Conservation (phyloP, 2,113 vertebrate species). For the Salminus brasiliensis region DNA sequence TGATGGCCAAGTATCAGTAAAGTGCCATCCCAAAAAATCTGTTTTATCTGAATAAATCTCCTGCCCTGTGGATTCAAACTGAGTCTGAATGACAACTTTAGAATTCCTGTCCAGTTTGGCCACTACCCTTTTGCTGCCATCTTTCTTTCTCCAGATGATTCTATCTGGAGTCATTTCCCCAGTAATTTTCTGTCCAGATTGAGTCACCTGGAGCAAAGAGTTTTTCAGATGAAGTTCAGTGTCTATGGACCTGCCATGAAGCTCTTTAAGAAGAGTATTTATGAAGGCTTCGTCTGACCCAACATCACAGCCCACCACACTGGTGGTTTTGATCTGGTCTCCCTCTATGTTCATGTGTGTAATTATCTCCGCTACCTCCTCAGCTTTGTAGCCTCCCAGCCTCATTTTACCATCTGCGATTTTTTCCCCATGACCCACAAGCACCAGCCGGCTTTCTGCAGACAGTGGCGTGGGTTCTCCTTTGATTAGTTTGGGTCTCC, state of each 20-base stretch:
- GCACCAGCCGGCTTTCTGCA: slow-evolving; percentile 55
- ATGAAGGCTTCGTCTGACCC: slow-evolving; percentile 46
- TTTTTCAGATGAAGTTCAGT: slow-evolving; percentile 55
- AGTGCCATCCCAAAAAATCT: neutral
- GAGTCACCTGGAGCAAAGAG: slow-evolving; percentile 35
- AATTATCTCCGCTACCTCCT: slow-evolving; percentile 29
- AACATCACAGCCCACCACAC: slow-evolving; percentile 53
- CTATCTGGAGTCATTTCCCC: slow-evolving; percentile 38
- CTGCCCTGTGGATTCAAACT: slow-evolving; percentile 34
- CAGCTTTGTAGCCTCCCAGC: slow-evolving; percentile 6
- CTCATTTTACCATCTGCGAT: slow-evolving; percentile 34
- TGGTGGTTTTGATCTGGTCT: slow-evolving; percentile 55
- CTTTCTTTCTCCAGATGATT: slow-evolving; percentile 37
- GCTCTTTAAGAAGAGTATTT: slow-evolving; percentile 27
- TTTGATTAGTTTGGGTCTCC: slow-evolving; percentile 39
- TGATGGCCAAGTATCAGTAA: neutral
- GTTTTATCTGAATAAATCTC: slow-evolving; percentile 42
- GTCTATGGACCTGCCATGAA: slow-evolving; percentile 28
- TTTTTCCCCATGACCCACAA: slow-evolving; percentile 47
- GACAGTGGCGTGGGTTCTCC: slow-evolving; percentile 48
- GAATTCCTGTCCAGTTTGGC: slow-evolving; percentile 27
- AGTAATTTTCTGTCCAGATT: slow-evolving; percentile 53
- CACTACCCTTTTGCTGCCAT: slow-evolving; percentile 55
- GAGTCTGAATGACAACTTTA: slow-evolving; percentile 20
- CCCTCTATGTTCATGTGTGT: slow-evolving; percentile 10